These are phyloP conservation scores for Anguilla pacifica DNA, from an alignment of 2,797 vertebrate species.

Conservation along the genomic window DNA sequence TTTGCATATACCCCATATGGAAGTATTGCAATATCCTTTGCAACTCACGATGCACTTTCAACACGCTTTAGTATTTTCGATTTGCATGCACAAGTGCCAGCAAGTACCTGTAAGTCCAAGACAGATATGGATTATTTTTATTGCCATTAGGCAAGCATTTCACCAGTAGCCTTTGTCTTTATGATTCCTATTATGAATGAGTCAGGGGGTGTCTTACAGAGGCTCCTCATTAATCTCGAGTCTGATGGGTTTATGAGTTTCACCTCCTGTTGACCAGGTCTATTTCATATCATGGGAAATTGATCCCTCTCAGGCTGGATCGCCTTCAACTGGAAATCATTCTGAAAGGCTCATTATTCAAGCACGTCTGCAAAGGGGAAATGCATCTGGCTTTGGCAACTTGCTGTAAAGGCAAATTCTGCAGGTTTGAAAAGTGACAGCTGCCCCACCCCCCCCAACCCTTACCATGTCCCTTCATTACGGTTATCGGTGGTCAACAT, in stretches of 20 bases:
- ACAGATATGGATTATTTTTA: slow-evolving; percentile 13
- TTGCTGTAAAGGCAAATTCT: neutral
- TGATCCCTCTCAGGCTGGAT: slow-evolving; percentile 28
- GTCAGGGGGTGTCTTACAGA: slow-evolving; percentile 27
- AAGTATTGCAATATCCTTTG: too few relatives aligned
- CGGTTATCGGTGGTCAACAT: too few relatives aligned
- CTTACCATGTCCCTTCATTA: too few relatives aligned
- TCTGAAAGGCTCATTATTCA: slow-evolving; percentile 43
- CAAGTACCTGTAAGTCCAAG: neutral
- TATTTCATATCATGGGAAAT: slow-evolving; percentile 43
- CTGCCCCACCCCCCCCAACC: too few relatives aligned
- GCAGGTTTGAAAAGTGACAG: too few relatives aligned
- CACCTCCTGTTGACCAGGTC: slow-evolving; percentile 43
- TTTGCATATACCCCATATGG: too few relatives aligned
- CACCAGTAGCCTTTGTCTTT: slow-evolving; percentile 22
- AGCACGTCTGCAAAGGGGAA: neutral
- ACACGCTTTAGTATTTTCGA: too few relatives aligned
- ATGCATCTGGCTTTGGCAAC: too few relatives aligned
- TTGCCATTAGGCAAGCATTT: slow-evolving; percentile 17
- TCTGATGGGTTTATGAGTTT: slow-evolving; percentile 42
- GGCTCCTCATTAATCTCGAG: slow-evolving; percentile 43
- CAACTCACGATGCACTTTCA: too few relatives aligned
- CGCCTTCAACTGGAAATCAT: slow-evolving; percentile 37
- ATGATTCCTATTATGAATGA: slow-evolving; percentile 21
- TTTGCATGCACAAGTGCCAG: neutral